Evolutionary conservation across 1,140 invertebrate species (phyloP), one percentile per base, ranked within the genome.

Genomic region (Drosophila parvula): DNA sequence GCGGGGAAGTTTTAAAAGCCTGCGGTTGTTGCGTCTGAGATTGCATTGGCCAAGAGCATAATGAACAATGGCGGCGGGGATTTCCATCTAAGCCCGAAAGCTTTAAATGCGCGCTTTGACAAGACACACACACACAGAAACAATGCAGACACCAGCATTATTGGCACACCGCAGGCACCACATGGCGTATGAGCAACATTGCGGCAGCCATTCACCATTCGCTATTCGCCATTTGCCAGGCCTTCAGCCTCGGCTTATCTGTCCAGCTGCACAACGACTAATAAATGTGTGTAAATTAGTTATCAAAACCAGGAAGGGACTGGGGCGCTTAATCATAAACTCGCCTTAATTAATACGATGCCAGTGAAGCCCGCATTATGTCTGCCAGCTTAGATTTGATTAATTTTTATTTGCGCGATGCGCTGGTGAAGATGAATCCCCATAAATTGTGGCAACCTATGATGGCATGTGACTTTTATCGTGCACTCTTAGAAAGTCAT

Each of bases 211-310:
- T 34, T 45, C 51, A 27, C 61, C 47, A 68, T 51, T 40, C 57
- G 48, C 65, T 69, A 74, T 60, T 71, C 22, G n/a, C 55, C 30
- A 76, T 60, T 78, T 22, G 22, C 47, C 41, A 60, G 61, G 38
- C 61, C 32, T 38, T 63, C 28, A 64, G 59, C 34, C 44, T 9
- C 22, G 44, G 69, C 70, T 88, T 86, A 86, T 88, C 75, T 86
- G 56, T 53, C 63, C 71, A 73, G 67, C 83, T 82, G 76, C 82
- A 86, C 61, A 86, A 53, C 82, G 61, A 78, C 76, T 86, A 88
- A 86, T 86, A 88, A 86, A 86, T 86, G 82, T 74, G 79, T 73
- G 76, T 83, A 79, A 86, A 86, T 86, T 86, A 86, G 82, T 86
- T 86, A 86, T 73, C 79, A 85, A 79, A 55, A 69, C 48, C 48